Evolutionary conservation across 2,888 invertebrate genomes (phyloP).

Genomic region (Metallyticus violacea): DNA sequence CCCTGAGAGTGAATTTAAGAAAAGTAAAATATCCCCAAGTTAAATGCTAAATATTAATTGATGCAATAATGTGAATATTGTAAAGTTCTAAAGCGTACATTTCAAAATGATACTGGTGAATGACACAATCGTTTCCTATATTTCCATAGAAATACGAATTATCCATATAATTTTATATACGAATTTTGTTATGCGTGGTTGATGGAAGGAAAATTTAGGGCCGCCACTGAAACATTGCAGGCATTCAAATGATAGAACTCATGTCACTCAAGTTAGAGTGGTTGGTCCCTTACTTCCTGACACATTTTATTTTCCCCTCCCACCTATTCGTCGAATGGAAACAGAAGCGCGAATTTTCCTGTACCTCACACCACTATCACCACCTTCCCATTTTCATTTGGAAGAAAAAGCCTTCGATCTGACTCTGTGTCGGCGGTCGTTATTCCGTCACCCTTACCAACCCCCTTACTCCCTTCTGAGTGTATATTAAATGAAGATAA

Average conservation of each 20-base stretch:
- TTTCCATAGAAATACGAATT: no score
- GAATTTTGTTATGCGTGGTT: background rate
- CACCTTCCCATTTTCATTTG: background rate
- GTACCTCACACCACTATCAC: background rate
- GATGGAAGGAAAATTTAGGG: background rate
- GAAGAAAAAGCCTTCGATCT: conserved; percentile 8
- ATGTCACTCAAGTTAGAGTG: background rate
- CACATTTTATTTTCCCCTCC: background rate
- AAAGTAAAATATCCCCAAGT: no score
- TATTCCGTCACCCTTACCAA: background rate
- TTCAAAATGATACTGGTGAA: no score
- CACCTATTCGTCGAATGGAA: background rate
- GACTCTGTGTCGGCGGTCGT: background rate
- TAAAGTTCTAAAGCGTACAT: no score
- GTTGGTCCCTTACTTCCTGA: background rate
- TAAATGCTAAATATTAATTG: no score
- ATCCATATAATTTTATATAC: no score
- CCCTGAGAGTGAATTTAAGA: no score
- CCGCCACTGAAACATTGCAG: background rate
- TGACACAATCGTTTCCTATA: no score
- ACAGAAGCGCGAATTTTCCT: background rate
- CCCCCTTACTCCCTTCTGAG: background rate
- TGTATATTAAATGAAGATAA: background rate
- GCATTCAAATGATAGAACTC: background rate
- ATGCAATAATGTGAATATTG: no score